A percentile compares a stretch with the other conserved stretches of the same genome.
These are phyloP conservation scores for Acrocephalus scirpaceus DNA, from an alignment of 2,797 vertebrate species.

Conservation along the genomic window DNA sequence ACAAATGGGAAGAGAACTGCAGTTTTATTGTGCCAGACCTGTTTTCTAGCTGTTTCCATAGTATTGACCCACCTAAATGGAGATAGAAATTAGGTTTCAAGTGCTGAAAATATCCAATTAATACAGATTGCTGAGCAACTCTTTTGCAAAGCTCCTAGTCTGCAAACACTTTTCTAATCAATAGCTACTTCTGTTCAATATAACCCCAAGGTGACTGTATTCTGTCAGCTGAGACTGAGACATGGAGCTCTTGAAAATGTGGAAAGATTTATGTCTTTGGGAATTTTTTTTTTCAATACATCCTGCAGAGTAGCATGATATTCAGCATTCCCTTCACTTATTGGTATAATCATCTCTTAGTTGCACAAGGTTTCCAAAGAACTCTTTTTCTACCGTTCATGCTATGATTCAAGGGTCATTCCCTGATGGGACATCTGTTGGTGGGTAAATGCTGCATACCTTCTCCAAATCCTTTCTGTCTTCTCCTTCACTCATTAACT, in stretches of 20 bases:
- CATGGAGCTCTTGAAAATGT: not conserved
- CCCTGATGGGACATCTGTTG: not conserved
- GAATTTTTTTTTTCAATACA: not conserved
- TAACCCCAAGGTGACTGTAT: constrained; percentile 48
- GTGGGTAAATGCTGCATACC: not conserved
- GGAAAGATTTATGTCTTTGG: not conserved
- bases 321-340: not conserved
- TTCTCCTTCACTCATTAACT: not conserved
- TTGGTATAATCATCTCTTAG: not conserved
- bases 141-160: constrained; percentile 61
- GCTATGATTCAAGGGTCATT: not conserved
- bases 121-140: constrained; percentile 56
- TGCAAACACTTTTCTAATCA: constrained; percentile 49
- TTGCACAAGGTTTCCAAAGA: not conserved
- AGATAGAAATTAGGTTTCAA: constrained; percentile 47
- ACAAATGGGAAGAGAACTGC: not conserved
- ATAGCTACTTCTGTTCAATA: constrained; percentile 41
- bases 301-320: not conserved
- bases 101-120: constrained; percentile 51
- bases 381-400: not conserved
- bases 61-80: constrained; percentile 51
- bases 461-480: not conserved
- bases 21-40: not conserved
- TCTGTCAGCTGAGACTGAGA: constrained; percentile 5
- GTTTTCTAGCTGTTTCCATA: constrained; percentile 23